These are phyloP conservation scores for Cremastinae sp. DNA, from an alignment of 2,888 invertebrate genomes.

Conservation along the genomic window DNA sequence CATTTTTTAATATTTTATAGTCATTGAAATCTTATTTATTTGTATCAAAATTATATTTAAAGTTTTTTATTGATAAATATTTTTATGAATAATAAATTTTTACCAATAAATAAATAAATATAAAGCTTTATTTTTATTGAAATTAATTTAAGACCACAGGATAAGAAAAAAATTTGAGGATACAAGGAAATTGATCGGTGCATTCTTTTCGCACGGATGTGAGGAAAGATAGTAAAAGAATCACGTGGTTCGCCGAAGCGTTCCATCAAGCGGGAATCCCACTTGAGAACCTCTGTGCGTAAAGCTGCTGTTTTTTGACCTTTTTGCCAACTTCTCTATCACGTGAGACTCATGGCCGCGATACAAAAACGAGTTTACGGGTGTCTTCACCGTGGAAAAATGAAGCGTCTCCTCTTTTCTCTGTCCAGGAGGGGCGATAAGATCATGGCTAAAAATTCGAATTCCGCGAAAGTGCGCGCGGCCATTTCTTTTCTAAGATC, in stretches of 20 bases:
- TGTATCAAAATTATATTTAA: too few species aligned
- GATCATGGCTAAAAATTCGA: not conserved
- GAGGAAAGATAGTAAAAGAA: too few species aligned
- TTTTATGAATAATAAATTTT: too few species aligned
- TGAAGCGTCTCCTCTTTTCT: not conserved
- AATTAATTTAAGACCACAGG: too few species aligned
- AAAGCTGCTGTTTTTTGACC: slow-evolving; percentile 40
- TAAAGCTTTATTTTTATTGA: too few species aligned
- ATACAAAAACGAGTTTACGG: slow-evolving; percentile 58
- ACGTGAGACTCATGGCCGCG: slow-evolving; percentile 49
- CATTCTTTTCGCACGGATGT: slow-evolving; percentile 1
- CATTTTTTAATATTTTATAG: too few species aligned
- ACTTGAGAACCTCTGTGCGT: slow-evolving; percentile 56
- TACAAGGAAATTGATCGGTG: not conserved
- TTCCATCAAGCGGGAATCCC: slow-evolving; percentile 38
- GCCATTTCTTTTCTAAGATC: too few species aligned
- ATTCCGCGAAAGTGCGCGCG: too few species aligned
- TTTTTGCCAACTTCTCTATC: slow-evolving; percentile 49
- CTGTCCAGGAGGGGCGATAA: not conserved
- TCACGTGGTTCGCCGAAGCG: slow-evolving; percentile 41
- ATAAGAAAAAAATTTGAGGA: not conserved
- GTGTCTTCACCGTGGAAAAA: slow-evolving; percentile 45
- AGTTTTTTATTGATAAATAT: too few species aligned
- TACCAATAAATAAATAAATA: too few species aligned
- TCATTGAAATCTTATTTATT: too few species aligned